Conservation (phyloP, 2,888 invertebrate species). For the Saturnia japonica region DNA sequence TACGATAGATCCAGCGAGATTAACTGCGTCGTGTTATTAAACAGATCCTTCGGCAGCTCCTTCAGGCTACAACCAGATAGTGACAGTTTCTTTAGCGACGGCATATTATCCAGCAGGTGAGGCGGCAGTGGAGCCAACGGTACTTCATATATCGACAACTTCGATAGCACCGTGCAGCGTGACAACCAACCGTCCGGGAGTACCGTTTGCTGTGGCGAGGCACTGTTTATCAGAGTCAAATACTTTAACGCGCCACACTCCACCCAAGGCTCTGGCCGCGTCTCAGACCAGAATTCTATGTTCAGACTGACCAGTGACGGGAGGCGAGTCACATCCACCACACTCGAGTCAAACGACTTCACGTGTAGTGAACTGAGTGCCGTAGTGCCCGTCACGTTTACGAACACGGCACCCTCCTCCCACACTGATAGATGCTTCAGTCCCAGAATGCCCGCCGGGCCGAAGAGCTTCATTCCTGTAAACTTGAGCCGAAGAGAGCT, state of each 20-base stretch:
- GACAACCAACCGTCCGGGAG: slow-evolving; percentile 30
- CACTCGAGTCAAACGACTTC: slow-evolving; percentile 7
- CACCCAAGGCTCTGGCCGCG: neutral
- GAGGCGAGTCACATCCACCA: slow-evolving; percentile 17
- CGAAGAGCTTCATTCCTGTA: neutral
- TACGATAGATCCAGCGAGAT: slow-evolving; percentile 32
- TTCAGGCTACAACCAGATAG: slow-evolving; percentile 23
- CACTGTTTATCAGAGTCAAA: slow-evolving; percentile 12
- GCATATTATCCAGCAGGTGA: slow-evolving; percentile 22
- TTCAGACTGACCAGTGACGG: neutral
- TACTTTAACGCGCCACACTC: slow-evolving; percentile 19
- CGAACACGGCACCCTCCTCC: neutral
- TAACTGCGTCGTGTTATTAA: slow-evolving; percentile 32
- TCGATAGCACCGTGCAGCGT: slow-evolving; percentile 26
- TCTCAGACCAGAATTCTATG: slow-evolving; percentile 7
- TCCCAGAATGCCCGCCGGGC: too few species aligned
- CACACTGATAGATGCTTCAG: neutral
- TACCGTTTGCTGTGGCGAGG: neutral
- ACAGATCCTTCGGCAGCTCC: slow-evolving; percentile 35
- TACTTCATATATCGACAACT: slow-evolving; percentile 13
- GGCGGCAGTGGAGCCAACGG: slow-evolving; percentile 22
- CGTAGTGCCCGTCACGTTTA: neutral
- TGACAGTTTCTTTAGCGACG: slow-evolving; percentile 20
- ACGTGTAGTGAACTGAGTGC: neutral
- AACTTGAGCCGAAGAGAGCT: neutral